phyloP scores from a whole-genome alignment of 2,113 vertebrate species.

The Onychostoma macrolepis region DNA sequence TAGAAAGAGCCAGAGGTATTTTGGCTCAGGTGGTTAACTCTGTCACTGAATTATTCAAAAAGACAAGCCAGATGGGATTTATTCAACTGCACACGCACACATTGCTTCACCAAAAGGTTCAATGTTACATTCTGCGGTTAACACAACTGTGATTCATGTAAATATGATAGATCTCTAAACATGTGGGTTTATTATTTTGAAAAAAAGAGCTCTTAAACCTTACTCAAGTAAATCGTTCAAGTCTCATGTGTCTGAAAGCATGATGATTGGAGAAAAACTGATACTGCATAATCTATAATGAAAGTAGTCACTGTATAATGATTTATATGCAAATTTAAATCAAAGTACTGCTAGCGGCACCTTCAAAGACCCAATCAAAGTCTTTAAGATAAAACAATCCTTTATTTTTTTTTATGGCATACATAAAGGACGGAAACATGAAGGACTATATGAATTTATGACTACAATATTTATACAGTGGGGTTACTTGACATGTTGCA shows the following conservation, averaged over 20 bases:
- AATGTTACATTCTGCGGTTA: constrained; percentile 32
- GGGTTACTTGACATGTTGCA: constrained; percentile 38
- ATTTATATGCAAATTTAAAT: constrained; percentile 7
- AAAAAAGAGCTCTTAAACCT: neutral
- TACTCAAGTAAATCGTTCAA: constrained; percentile 5
- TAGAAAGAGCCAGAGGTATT: constrained; percentile 53
- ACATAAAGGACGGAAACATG: constrained; percentile 17
- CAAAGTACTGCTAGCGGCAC: constrained; percentile 50
- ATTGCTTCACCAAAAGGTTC: constrained; percentile 18
- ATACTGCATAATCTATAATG: neutral
- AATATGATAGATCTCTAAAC: constrained; percentile 1
- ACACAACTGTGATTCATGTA: neutral
- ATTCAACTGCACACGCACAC: constrained; percentile 44
- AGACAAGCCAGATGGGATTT: constrained; percentile 51
- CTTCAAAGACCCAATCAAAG: constrained; percentile 65
- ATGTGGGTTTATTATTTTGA: constrained; percentile 1
- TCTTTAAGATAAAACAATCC: constrained; percentile 60
- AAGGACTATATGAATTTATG: constrained; percentile 42
- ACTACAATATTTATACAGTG: constrained; percentile 46
- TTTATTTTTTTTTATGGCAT: constrained; percentile 50
- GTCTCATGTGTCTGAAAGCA: neutral
- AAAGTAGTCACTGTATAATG: neutral
- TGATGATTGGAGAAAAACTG: neutral
- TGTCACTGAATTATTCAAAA: constrained; percentile 52
- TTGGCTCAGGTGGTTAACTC: constrained; percentile 36